Evolutionary conservation across 1,140 invertebrate species (phyloP), one percentile per base, ranked within the genome.

Genomic region (Papilio polytes): DNA sequence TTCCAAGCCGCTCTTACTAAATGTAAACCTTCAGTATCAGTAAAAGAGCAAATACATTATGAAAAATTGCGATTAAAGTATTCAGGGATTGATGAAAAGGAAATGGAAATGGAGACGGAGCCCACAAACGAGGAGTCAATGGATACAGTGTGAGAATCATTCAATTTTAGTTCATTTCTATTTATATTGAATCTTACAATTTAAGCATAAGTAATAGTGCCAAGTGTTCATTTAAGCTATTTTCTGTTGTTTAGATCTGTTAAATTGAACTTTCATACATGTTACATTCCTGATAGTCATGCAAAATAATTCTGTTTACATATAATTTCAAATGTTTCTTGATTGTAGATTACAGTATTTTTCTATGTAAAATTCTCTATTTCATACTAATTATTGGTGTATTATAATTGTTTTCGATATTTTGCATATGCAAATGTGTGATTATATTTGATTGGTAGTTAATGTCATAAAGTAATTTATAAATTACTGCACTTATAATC

Each of bases 21-120:
- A 95, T 96, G 98, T 74, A 96, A 97, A 88, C 98, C 98, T 10
- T 98, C 98, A 13, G 97, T 98, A 4, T 96, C 96, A 26, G 92
- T 96, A 78, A 97, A 97, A 94, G 97, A 97, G 73, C 93, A 94
- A 83, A 82, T 91, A 82, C 96, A 97, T 89, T 97, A 97, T 84
- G 96, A 96, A 81, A 96, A 96, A 82, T 85, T 97, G 53, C 91
- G 95, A 83, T 88, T 95, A 78, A 93, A 96, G 48, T 96, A 96
- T 91, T 94, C 95, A 9, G 92, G 94, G 15, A 88, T 91, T 53
- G 94, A 95, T 74, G 93, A 93, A 13, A 92, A 89, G 76, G 95
- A 96, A 76, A 94, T 96, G 88, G 93, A 95, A 86, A 95, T 95
- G 93, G 94, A 95, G 87, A 95, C 94, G 80, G 92, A 94, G 84